These are phyloP conservation scores for Drosophila buzzatii DNA, from an alignment of 2,888 invertebrate species.

Conservation along the genomic window DNA sequence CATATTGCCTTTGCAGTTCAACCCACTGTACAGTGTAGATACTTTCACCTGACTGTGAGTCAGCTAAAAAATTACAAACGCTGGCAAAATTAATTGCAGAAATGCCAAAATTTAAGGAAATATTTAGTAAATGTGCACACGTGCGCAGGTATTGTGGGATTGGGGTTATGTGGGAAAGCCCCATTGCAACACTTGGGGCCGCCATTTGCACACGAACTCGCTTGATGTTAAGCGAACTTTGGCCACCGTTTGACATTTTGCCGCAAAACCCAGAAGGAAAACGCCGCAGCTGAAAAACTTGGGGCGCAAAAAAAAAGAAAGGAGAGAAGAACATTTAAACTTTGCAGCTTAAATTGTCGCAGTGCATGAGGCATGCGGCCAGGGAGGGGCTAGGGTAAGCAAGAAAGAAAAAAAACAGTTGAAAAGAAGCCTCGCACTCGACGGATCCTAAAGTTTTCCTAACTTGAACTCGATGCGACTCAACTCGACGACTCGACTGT, in stretches of 20 bases:
- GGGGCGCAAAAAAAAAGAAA: constrained; percentile 41
- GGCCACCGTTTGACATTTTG: constrained; percentile 79
- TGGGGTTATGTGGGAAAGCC: neutral
- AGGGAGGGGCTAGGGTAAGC: too few relatives aligned
- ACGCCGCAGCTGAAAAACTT: constrained; percentile 54
- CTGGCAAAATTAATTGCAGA: constrained; percentile 56
- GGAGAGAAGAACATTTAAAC: constrained; percentile 54
- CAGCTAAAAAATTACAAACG: constrained; percentile 32
- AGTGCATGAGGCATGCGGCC: constrained; percentile 18
- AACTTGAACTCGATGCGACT: constrained; percentile 57
- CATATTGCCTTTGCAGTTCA: neutral
- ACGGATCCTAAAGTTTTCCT: constrained; percentile 39
- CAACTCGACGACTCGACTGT: constrained; percentile 68
- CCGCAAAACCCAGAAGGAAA: constrained; percentile 70
- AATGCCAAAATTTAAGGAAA: constrained; percentile 47
- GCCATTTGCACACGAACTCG: constrained; percentile 72
- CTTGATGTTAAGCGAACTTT: constrained; percentile 69
- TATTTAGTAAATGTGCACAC: constrained; percentile 60
- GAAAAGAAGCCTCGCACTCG: constrained; percentile 55
- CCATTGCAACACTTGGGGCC: constrained; percentile 48
- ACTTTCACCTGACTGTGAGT: constrained; percentile 16
- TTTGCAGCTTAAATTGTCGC: constrained; percentile 79
- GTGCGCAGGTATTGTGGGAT: constrained; percentile 31
- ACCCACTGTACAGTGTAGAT: constrained; percentile 26
- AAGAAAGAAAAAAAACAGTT: constrained; percentile 9